Evolutionary conservation across 2,113 vertebrate species (phyloP), one percentile per base, ranked within the genome.

Genomic region (Puma concolor): DNA sequence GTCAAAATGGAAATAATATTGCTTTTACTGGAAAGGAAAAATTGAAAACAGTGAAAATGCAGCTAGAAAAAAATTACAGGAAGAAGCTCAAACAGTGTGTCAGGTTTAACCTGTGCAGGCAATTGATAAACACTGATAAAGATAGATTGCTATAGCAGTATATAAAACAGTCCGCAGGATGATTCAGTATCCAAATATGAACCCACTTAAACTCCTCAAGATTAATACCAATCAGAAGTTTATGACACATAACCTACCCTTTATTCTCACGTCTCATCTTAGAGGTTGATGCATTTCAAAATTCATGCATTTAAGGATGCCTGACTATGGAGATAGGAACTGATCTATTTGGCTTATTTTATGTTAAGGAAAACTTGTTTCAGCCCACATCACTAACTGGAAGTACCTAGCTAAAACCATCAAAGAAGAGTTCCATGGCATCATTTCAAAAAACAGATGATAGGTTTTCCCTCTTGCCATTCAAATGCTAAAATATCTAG

Each of bases 1-100:
- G 77, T 98, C 96, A 95, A 98, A 97, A 88, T 95, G 91, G 82
- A 97, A 97, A 96, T 92, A 79, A 71, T 94, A 63, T n/a, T 96
- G 57, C 0, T 96, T 98, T 97, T 95, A 19, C 91, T 80, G 67
- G n/a, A 41, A 96, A 96, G 71, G 52, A 93, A 97, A 97, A 98
- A 95, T 54, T 88, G 94, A 97, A 76, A 96, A 85, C 41, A 96
- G 52, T 97, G 60, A 92, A 97, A 98, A 97, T 93, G 72, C 94
- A 96, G 16, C 10, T 84, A 69, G 36, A 66, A 97, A 96, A 88
- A 96, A 85, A 21, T 1, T 17, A 71, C 0, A 95, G 83, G 38
- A 74, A 90, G 57, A 93, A 98, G 85, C 92, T 94, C 57, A 66
- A 38, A 83, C 74, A 96, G 27, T 27, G 0, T 80, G 48, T 96